Base-by-base conservation (phyloP, 2,113 vertebrate species). In the Leucopsar rothschildi region DNA sequence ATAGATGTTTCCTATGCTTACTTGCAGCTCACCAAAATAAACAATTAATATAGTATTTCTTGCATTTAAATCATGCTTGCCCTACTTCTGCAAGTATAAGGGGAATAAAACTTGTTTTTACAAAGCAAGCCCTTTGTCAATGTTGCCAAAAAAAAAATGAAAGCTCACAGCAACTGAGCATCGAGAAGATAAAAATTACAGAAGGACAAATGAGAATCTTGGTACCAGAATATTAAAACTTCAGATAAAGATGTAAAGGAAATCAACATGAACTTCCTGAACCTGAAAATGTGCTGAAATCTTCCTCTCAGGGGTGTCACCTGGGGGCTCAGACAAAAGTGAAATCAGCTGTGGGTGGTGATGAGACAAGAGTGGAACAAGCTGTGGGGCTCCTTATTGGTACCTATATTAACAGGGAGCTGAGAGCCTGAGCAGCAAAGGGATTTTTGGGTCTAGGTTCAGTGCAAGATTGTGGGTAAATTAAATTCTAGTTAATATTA, bases 31-130 rank as follows among this genome's bases (percentile, higher is more conserved):
- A 83, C 75, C 29, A 87, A 63, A 94, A 91, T n/a, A 93, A 93
- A 91, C 90, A 91, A 92, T 96, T 96, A 91, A 93, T 95, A 65
- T 52, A 87, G 40, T 82, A 77, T 82, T 93, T 89, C 84, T 91
- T 96, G 93, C 90, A 94, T 96, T 92, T 96, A 95, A 96, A 96
- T 97, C 71, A 95, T 75, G 68, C 79, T 88, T 95, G 90, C 79
- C 93, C 96, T 97, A 96, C 82, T 95, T 96, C 79, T 56, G 65
- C 88, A 96, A 94, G 90, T 94, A 96, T 50, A 93, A 93, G 68
- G 93, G 92, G 92, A 97, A 96, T 96, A 95, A 95, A 89, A 93
- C 82, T 95, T 94, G 73, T 49, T 94, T 95, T 91, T 69, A 83
- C 28, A 81, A 94, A 94, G 57, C 57, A 92, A 93, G 42, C 56